Evolutionary conservation across 2,113 vertebrate species (phyloP).

Genomic region (Halichoerus grypus): DNA sequence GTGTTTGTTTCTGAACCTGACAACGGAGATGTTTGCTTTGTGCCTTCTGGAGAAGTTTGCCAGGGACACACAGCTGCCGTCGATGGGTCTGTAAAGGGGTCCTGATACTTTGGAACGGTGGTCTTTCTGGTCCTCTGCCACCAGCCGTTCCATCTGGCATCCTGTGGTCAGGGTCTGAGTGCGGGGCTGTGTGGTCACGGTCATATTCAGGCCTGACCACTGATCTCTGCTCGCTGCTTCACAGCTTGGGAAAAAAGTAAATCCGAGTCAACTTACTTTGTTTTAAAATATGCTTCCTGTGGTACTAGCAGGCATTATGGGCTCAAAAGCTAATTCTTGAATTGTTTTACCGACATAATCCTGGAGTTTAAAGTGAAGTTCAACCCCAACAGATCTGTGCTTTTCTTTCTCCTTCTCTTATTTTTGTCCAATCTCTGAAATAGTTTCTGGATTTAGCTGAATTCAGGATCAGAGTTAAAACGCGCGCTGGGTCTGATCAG

Average conservation of each 20-base stretch:
- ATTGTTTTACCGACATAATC: conserved; percentile 20
- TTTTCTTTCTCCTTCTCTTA: background rate
- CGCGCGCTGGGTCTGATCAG: background rate
- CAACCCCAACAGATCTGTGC: background rate
- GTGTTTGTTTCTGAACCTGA: background rate
- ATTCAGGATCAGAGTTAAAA: background rate
- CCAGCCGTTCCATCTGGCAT: fast-evolving
- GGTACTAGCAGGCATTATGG: background rate
- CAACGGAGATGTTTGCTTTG: background rate
- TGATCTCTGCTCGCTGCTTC: background rate
- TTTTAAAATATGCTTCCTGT: background rate
- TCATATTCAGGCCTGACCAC: background rate
- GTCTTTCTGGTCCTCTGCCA: fast-evolving
- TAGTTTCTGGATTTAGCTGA: background rate
- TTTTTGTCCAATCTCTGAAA: background rate
- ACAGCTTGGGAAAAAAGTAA: background rate
- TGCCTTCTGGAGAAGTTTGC: background rate
- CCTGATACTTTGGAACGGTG: background rate
- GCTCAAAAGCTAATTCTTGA: background rate
- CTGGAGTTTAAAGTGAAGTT: conserved; percentile 6
- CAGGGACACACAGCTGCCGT: fast-evolving
- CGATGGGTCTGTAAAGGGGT: fast-evolving
- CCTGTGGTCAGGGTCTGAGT: background rate
- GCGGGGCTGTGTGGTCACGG: background rate
- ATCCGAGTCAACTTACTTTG: background rate